These are phyloP conservation scores for Rhinella marina DNA, from an alignment of 2,797 vertebrate genomes.

Conservation along the genomic window DNA sequence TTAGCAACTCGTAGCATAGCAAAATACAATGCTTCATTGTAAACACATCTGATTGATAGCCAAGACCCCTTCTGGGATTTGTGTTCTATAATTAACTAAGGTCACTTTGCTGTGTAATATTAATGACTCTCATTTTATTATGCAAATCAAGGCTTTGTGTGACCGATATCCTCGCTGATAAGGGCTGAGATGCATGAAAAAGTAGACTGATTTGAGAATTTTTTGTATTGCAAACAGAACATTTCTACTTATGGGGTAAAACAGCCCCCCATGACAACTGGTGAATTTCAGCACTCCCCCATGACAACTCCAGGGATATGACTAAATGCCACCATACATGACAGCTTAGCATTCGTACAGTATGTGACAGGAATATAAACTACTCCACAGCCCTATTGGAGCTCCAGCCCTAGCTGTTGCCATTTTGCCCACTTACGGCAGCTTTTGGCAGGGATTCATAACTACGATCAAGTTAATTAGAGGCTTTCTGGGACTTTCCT, in stretches of 20 bases:
- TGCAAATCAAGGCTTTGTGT: conserved; percentile 40
- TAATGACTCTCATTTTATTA: conserved; percentile 57
- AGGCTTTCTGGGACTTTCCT: no score
- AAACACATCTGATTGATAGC: conserved; percentile 54
- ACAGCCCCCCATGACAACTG: neutral
- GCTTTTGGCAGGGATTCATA: no score
- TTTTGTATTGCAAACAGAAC: neutral
- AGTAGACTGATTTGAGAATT: neutral
- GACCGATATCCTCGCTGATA: conserved; percentile 21
- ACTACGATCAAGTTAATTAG: no score
- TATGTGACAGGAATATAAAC: no score
- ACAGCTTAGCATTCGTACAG: no score
- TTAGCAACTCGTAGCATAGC: conserved; percentile 33
- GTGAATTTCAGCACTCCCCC: neutral
- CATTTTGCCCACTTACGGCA: no score
- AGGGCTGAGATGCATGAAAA: neutral
- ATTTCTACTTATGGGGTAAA: neutral
- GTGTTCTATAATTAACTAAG: conserved; percentile 52
- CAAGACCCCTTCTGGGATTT: conserved; percentile 26
- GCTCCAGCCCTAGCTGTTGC: no score
- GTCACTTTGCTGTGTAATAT: conserved; percentile 57
- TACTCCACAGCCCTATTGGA: no score
- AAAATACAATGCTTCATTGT: conserved; percentile 51
- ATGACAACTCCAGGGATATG: no score
- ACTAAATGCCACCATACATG: no score